A percentile compares a stretch with the other conserved stretches of the same genome.
Evolutionary conservation across 2,888 invertebrate species (phyloP).

Genomic region (Myopa tessellatipennis): DNA sequence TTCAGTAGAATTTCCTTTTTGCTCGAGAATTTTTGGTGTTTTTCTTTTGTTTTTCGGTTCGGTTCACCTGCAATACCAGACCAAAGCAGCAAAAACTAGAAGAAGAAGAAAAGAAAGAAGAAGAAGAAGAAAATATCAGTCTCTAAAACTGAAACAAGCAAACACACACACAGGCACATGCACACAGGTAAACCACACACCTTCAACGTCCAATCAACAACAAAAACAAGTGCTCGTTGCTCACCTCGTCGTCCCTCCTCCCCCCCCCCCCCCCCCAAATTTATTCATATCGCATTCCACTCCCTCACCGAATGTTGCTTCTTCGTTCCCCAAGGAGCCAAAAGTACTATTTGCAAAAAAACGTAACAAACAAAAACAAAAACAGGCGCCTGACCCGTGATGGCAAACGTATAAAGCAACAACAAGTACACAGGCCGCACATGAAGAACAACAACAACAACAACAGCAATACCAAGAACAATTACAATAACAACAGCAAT

Average conservation of each 20-base stretch:
- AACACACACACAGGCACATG: too few species aligned
- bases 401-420: neutral
- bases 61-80: neutral
- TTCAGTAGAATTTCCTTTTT: too few species aligned
- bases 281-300: neutral
- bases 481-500: conserved; percentile 16
- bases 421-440: conserved; percentile 14
- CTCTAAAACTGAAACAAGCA: neutral
- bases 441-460: conserved; percentile 9
- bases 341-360: conserved; percentile 14
- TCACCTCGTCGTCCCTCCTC: neutral
- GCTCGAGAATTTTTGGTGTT: too few species aligned
- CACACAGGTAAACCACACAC: too few species aligned
- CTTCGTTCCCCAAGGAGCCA: neutral
- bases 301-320: neutral
- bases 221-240: neutral
- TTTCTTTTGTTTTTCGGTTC: too few species aligned
- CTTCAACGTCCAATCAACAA: neutral
- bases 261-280: neutral
- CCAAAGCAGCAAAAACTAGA: neutral
- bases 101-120: neutral
- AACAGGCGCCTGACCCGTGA: conserved; percentile 3
- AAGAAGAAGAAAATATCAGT: neutral
- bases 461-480: conserved; percentile 1
- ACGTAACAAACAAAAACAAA: neutral